phyloP scores from a whole-genome alignment of 2,888 invertebrate species.

The Eurytoma californica region DNA sequence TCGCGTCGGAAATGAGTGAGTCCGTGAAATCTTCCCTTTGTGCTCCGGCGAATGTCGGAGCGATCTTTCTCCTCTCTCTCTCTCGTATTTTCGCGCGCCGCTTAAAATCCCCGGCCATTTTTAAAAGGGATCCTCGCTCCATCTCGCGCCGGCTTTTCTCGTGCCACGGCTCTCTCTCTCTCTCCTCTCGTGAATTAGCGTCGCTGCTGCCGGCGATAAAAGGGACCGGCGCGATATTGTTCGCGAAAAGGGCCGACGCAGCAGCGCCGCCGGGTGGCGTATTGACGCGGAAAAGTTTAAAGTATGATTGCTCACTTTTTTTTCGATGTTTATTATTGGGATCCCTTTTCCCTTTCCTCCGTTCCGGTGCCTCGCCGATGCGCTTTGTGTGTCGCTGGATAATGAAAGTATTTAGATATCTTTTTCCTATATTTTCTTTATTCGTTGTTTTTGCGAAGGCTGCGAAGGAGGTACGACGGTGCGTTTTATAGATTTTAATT shows the following conservation, averaged over 20 bases:
- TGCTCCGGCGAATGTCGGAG: background rate
- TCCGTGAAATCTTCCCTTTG: constrained; percentile 33
- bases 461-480: background rate
- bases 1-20: constrained; percentile 43
- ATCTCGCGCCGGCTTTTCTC: background rate
- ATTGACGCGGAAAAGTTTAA: constrained; percentile 14
- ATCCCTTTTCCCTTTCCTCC: background rate
- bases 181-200: constrained; percentile 29
- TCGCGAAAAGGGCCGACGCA: constrained; percentile 9
- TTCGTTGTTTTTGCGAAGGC: background rate
- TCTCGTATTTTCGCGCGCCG: constrained; percentile 21
- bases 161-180: background rate
- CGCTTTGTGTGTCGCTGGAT: constrained; percentile 14
- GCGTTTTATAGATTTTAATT: constrained; percentile 19
- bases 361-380: background rate
- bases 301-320: constrained; percentile 31
- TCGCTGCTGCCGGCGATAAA: constrained; percentile 13
- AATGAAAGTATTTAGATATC: constrained; percentile 20
- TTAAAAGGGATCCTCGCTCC: constrained; percentile 20
- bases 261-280: background rate
- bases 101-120: constrained; percentile 33
- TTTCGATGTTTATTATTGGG: background rate
- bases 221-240: constrained; percentile 4
- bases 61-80: constrained; percentile 3
- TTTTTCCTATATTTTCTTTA: background rate